Evolutionary conservation across 1,140 invertebrate genomes (phyloP), one percentile per base, ranked within the genome.

Genomic region (Theocolax elegans): DNA sequence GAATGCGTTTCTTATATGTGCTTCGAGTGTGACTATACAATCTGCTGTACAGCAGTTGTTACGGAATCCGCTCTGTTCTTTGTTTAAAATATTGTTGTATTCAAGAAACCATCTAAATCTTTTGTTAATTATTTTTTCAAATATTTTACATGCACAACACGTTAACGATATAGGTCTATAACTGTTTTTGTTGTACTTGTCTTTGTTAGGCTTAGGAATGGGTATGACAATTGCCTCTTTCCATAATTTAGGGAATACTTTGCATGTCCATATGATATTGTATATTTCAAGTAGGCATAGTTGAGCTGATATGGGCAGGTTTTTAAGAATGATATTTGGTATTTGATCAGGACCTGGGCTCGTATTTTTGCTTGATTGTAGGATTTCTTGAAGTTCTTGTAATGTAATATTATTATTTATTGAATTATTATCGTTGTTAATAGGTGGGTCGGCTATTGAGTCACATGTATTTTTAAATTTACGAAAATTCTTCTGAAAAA

Each of bases 171-270:
- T 83, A 15, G 79, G 80, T 13, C 80, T 48, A 17, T 54, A 54
- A 15, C 51, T 54, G 7, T 54, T 15, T 29, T 54, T 54, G 2
- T 54, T 29, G 27, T 27, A 2, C 15, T 31, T 27, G n/a, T 49
- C 71, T 85, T 84, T 21, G 71, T 70, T 25, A 73, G 75, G 73
- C 84, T 84, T 1, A 63, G 71, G 2, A 66, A 85, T 74, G 9
- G 76, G 70, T 4, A 82, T 76, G 8, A 81, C 71, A 29, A 58
- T 76, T 8, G 79, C 73, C 3, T 38, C n/a, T 73, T 78, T 83
- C 75, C 79, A 83, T 27, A 49, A 46, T 1, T 15, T 23, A 12
- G 78, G 81, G 38, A 77, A 83, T n/a, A 72, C 21, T 21, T 68
- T 53, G 0, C 75, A 35, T 44, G 46, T 17, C 19, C 80, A 63